Percentiles rank a stretch among this genome's conserved stretches.
These are phyloP conservation scores for Hylaea fasciaria DNA, from an alignment of 2,888 invertebrate species.

Conservation along the genomic window DNA sequence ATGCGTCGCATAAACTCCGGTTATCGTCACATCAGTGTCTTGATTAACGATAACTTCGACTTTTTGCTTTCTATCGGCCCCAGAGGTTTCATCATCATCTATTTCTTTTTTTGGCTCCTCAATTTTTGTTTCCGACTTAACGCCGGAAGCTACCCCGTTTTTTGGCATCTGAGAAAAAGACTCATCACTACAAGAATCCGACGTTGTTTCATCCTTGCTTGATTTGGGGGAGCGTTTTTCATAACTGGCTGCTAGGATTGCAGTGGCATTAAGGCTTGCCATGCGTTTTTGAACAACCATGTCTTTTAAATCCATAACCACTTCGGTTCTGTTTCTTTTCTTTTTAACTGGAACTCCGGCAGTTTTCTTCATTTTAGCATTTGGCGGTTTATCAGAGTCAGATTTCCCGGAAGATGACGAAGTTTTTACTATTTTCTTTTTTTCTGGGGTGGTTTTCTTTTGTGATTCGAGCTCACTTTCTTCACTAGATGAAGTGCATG, in stretches of 20 bases:
- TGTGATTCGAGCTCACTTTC: slow-evolving; percentile 80
- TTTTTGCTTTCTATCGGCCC: slow-evolving; percentile 80
- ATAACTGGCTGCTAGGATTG: slow-evolving; percentile 95
- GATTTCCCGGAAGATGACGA: slow-evolving; percentile 69
- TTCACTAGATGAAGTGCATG: slow-evolving; percentile 86
- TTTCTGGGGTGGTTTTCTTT: slow-evolving; percentile 66
- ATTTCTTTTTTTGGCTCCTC: slow-evolving; percentile 77
- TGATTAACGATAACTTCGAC: slow-evolving; percentile 93
- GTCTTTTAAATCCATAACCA: slow-evolving; percentile 92
- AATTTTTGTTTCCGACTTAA: slow-evolving; percentile 81
- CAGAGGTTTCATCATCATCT: slow-evolving; percentile 65
- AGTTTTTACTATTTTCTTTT: slow-evolving; percentile 73
- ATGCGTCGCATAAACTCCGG: slow-evolving; percentile 93
- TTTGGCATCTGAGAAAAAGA: slow-evolving; percentile 81
- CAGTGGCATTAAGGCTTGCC: slow-evolving; percentile 96
- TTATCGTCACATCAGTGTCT: slow-evolving; percentile 94
- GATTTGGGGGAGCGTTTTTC: slow-evolving; percentile 88
- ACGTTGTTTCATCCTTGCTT: slow-evolving; percentile 84
- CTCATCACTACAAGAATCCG: slow-evolving; percentile 83
- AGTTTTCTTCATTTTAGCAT: slow-evolving; percentile 76
- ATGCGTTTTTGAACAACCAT: slow-evolving; percentile 95
- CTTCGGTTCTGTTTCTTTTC: slow-evolving; percentile 85
- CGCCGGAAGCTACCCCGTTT: slow-evolving; percentile 82
- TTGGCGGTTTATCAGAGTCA: slow-evolving; percentile 78
- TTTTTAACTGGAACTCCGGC: slow-evolving; percentile 78